Evolutionary conservation across 2,888 invertebrate genomes (phyloP).

Genomic region (Meteorus cinctellus): DNA sequence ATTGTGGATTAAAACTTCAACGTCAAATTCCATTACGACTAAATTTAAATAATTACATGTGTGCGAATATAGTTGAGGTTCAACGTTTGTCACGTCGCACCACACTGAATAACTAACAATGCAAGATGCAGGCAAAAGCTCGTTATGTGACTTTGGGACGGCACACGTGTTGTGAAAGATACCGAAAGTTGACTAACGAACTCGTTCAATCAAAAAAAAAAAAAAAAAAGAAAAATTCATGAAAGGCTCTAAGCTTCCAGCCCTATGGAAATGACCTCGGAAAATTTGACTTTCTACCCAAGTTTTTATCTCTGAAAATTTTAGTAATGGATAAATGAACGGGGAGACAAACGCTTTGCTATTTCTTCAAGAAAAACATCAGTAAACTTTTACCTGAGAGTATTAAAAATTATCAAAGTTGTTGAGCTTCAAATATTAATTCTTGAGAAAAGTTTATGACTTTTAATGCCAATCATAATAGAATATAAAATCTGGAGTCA

Average conservation of each 20-base stretch:
- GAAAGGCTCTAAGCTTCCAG: background rate
- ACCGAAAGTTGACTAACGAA: slow-evolving; percentile 5
- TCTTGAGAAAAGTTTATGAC: too few relatives aligned
- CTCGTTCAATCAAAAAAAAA: background rate
- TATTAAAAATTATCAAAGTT: too few relatives aligned
- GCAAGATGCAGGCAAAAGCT: slow-evolving; percentile 20
- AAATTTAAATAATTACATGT: slow-evolving; percentile 68
- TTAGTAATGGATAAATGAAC: too few relatives aligned
- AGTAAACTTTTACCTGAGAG: too few relatives aligned
- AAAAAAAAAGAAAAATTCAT: background rate
- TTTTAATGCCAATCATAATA: too few relatives aligned
- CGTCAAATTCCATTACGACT: slow-evolving; percentile 59
- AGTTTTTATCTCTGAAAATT: too few relatives aligned
- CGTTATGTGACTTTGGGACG: slow-evolving; percentile 7
- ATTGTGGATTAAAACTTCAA: slow-evolving; percentile 18
- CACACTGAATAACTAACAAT: slow-evolving; percentile 30
- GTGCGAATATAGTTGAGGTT: slow-evolving; percentile 57
- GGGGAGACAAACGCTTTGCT: too few relatives aligned
- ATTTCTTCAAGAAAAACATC: too few relatives aligned
- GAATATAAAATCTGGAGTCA: too few relatives aligned
- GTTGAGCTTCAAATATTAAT: too few relatives aligned
- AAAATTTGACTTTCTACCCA: too few relatives aligned
- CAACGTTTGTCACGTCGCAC: slow-evolving; percentile 1
- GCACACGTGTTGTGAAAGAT: background rate
- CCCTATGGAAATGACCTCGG: too few relatives aligned